phyloP scores from a whole-genome alignment of 2,113 vertebrate genomes.

The Craseonycteris thonglongyai region DNA sequence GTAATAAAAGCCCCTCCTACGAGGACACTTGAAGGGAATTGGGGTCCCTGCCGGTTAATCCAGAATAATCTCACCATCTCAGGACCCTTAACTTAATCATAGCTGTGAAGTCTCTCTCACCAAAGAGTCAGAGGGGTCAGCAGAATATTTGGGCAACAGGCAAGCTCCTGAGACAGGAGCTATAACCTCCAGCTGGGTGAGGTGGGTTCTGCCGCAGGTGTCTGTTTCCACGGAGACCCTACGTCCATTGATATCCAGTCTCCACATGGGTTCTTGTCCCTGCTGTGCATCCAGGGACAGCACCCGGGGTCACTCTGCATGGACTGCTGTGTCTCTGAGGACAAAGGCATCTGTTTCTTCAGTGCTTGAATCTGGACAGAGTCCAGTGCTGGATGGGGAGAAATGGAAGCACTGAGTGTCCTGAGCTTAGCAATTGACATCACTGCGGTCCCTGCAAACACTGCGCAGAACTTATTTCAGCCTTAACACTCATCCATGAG shows the following conservation, averaged over 20 bases:
- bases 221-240: neutral
- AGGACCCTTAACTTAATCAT: neutral
- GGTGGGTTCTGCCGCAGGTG: no score
- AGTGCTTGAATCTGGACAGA: neutral
- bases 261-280: no score
- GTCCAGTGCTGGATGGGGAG: no score
- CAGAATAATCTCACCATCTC: neutral
- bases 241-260: no score
- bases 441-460: no score
- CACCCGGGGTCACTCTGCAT: no score
- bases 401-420: neutral
- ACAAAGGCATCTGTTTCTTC: neutral
- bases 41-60: neutral
- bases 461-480: neutral
- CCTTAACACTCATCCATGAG: rapidly evolving
- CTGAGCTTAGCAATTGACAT: no score
- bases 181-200: no score
- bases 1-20: neutral
- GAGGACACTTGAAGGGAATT: neutral
- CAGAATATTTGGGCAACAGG: no score
- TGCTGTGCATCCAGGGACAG: neutral
- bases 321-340: neutral
- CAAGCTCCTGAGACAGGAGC: no score
- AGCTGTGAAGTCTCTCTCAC: neutral
- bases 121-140: no score